Evolutionary conservation across 2,113 vertebrate species (phyloP).

Genomic region (Vidua chalybeata): DNA sequence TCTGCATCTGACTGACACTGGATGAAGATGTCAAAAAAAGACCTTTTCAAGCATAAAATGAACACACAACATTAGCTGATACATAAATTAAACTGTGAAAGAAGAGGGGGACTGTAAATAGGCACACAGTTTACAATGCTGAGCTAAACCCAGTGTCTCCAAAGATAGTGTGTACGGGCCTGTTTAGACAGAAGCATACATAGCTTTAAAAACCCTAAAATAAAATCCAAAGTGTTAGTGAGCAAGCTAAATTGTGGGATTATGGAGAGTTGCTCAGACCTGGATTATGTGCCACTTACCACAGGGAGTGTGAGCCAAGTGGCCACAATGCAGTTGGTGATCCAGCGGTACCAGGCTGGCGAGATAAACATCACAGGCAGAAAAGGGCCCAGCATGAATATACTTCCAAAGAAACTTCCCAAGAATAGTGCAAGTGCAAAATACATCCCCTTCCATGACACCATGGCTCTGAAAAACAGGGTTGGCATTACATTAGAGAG

Average conservation of each 20-base stretch:
- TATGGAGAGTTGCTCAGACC: neutral
- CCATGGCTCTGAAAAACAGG: slow-evolving; percentile 83
- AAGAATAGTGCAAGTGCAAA: slow-evolving; percentile 90
- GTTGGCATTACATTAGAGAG: neutral
- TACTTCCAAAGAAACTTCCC: slow-evolving; percentile 92
- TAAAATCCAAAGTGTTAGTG: neutral
- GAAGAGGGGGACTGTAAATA: neutral
- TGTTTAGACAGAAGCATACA: neutral
- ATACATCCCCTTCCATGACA: slow-evolving; percentile 90
- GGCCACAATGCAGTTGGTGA: slow-evolving; percentile 90
- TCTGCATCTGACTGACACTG: neutral
- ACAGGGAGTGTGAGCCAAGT: slow-evolving; percentile 96
- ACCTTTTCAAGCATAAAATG: neutral
- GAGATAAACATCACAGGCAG: slow-evolving; percentile 92
- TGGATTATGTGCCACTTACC: slow-evolving; percentile 76
- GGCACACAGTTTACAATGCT: neutral
- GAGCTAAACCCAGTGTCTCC: neutral
- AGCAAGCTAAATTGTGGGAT: neutral
- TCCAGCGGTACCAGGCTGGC: slow-evolving; percentile 94
- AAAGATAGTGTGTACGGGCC: neutral
- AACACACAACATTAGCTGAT: neutral
- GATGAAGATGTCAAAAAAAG: neutral
- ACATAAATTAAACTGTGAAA: neutral
- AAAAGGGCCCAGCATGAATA: slow-evolving; percentile 92
- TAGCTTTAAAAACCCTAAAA: neutral